Evolutionary conservation across 2,113 vertebrate species (phyloP).

Genomic region (Caranx ignobilis): DNA sequence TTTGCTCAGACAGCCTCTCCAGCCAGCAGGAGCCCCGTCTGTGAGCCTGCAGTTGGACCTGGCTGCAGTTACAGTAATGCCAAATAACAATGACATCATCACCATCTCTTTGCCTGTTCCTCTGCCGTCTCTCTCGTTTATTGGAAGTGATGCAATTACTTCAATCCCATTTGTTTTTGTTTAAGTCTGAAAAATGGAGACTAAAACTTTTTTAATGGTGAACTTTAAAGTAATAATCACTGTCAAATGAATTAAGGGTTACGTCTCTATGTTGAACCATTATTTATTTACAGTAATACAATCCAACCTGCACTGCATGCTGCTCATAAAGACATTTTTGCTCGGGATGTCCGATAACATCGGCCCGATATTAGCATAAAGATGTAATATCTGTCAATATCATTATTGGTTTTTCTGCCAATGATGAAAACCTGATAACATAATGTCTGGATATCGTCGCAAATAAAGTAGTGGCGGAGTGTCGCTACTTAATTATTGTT

Average conservation of each 20-base stretch:
- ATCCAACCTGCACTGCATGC: background rate
- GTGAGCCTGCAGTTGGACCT: conserved; percentile 41
- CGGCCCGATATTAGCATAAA: too few relatives aligned
- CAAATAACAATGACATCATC: conserved; percentile 66
- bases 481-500: too few relatives aligned
- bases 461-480: too few relatives aligned
- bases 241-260: background rate
- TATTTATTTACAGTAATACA: background rate
- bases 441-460: too few relatives aligned
- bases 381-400: too few relatives aligned
- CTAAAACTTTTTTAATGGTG: background rate
- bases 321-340: too few relatives aligned
- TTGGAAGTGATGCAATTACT: conserved; percentile 55
- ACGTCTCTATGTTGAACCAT: background rate
- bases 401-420: too few relatives aligned
- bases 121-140: conserved; percentile 44
- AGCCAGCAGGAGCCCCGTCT: conserved; percentile 41
- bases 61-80: conserved; percentile 61
- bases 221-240: conserved; percentile 10
- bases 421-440: too few relatives aligned
- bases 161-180: conserved; percentile 33
- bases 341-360: too few relatives aligned
- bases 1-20: conserved; percentile 16
- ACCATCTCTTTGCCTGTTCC: conserved; percentile 18
- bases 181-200: conserved; percentile 8